Percentiles rank a stretch among this genome's conserved stretches.
Evolutionary conservation across 2,797 vertebrate genomes (phyloP).

Genomic region (Ceryle rudis): DNA sequence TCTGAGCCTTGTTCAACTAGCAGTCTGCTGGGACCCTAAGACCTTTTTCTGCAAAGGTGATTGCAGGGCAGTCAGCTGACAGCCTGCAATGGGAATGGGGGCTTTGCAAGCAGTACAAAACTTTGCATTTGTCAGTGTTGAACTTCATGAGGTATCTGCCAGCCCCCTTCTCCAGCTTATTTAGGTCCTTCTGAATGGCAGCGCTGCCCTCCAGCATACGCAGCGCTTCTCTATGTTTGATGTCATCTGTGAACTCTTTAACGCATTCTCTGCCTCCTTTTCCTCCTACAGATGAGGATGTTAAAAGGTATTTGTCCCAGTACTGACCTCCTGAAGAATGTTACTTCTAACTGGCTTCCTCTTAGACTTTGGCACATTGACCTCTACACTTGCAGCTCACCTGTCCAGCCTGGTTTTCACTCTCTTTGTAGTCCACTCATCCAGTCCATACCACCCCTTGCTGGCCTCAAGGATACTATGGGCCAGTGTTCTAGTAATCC

Average conservation of each 20-base stretch:
- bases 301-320: not conserved
- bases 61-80: not conserved
- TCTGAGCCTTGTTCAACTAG: not conserved
- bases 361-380: not conserved
- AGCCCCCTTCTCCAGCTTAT: not conserved
- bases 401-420: not conserved
- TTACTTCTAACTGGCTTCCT: not conserved
- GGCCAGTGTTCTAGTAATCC: not conserved
- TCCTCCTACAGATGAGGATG: not conserved
- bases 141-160: not conserved
- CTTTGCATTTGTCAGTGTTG: not conserved
- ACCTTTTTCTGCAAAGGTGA: not conserved
- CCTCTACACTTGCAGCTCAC: not conserved
- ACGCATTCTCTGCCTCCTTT: not conserved
- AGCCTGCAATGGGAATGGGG: not conserved
- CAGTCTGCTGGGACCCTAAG: not conserved
- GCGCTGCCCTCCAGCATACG: not conserved
- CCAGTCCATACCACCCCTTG: not conserved
- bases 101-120: not conserved
- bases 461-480: not conserved
- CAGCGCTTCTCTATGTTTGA: not conserved
- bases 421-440: not conserved
- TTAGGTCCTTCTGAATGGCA: not conserved
- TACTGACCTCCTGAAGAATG: not conserved
- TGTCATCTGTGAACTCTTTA: not conserved